These are phyloP conservation scores for Trachelus troglodyta DNA, from an alignment of 2,888 invertebrate genomes.

Conservation along the genomic window DNA sequence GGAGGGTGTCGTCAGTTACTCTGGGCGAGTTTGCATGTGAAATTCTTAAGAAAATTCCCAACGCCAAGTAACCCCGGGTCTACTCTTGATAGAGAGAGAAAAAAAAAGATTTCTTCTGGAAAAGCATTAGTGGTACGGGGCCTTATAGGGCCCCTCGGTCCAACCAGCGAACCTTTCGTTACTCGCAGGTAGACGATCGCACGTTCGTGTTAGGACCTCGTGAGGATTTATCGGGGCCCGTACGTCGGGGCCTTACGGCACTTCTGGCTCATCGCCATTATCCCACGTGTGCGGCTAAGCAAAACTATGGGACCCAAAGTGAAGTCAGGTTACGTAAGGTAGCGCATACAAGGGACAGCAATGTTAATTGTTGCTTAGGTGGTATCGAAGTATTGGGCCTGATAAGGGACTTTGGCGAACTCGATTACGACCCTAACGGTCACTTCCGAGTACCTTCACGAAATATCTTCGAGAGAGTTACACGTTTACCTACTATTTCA, in stretches of 20 bases:
- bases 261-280: neutral
- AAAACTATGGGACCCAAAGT: neutral
- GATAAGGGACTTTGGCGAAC: neutral
- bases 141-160: neutral
- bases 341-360: neutral
- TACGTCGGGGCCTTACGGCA: neutral
- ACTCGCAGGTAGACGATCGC: neutral
- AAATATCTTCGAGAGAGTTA: neutral
- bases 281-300: neutral
- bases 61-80: neutral
- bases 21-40: neutral
- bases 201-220: neutral
- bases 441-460: neutral
- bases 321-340: neutral
- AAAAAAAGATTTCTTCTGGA: slow-evolving; percentile 26
- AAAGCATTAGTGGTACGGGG: neutral
- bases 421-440: neutral
- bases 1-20: neutral
- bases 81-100: neutral
- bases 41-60: neutral
- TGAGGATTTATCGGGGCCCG: neutral
- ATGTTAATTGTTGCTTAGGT: neutral
- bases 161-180: neutral
- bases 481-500: neutral
- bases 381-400: neutral